phyloP scores from a whole-genome alignment of 2,113 vertebrate species.

The Sceloporus tristichus region DNA sequence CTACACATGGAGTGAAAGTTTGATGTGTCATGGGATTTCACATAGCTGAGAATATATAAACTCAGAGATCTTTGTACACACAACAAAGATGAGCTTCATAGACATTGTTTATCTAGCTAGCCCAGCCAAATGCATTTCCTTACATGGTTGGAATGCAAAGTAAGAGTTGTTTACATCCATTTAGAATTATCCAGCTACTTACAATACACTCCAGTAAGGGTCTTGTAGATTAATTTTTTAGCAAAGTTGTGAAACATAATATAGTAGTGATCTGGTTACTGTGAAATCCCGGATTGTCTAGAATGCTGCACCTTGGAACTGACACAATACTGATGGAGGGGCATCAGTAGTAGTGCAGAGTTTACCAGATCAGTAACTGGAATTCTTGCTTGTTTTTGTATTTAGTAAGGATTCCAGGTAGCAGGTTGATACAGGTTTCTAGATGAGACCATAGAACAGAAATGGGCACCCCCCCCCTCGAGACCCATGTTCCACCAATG shows the following conservation, averaged over 20 bases:
- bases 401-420: not conserved
- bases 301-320: not conserved
- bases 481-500: too few relatives aligned
- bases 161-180: not conserved
- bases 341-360: not conserved
- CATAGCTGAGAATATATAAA: not conserved
- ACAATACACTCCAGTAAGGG: not conserved
- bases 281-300: not conserved
- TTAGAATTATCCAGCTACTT: not conserved
- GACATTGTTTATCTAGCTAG: not conserved
- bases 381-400: not conserved
- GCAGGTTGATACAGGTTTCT: not conserved
- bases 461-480: too few relatives aligned
- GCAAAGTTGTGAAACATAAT: not conserved
- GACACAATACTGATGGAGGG: not conserved
- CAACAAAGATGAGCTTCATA: not conserved
- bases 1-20: not conserved
- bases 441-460: not conserved
- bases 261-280: not conserved
- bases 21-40: not conserved
- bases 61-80: not conserved
- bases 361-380: not conserved
- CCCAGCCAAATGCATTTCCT: not conserved
- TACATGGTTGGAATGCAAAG: conserved; percentile 12
- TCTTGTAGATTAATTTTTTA: not conserved